Base-by-base conservation (phyloP, 2,113 vertebrate genomes). In the Dicaeum eximium region DNA sequence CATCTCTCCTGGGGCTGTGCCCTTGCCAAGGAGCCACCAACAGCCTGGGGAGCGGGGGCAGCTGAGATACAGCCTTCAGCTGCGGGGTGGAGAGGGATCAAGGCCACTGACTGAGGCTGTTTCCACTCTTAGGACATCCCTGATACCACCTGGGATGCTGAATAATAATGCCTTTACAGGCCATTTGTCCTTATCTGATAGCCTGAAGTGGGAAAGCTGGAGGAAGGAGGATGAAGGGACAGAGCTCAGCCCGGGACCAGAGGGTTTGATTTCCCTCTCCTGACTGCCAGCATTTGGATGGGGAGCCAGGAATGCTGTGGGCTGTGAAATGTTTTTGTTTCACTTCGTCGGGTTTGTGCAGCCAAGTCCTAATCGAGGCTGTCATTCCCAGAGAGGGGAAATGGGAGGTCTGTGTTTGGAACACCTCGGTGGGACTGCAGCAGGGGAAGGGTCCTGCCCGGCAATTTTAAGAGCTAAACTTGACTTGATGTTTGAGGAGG, bases 261-360 rank as follows among this genome's bases (percentile, higher is more conserved):
- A 65, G 80, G 64, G 71, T 75, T 86, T 80, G 61, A 83, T 71
- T 96, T 95, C 51, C 45, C 53, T 88, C 71, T 88, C 70, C 73
- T 0, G 1, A 11, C 80, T 96, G 96, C 90, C 95, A 97, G 62
- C 15, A 1, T 94, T 86, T 87, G 92, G 90, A 80, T 11, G 16
- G 67, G 42, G 80, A 96, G 88, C 90, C 93, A 94, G 92, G 85
- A 96, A 94, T 71, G 90, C 88, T 95, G 93, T 61, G 86, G 96
- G 86, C 95, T 90, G 94, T 90, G 92, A 96, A 94, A 72, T 95
- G 92, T 83, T 96, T 95, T 95, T 92, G 94, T 96, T 97, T 96
- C 7, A 19, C 91, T 88, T 88, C 85, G 42, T 51, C 2, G 20
- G 58, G 51, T 93, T 80, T 87, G 94, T 61, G 74, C 80, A 79